Base-by-base conservation (phyloP, 2,797 vertebrate genomes). In the Microcaecilia unicolor region DNA sequence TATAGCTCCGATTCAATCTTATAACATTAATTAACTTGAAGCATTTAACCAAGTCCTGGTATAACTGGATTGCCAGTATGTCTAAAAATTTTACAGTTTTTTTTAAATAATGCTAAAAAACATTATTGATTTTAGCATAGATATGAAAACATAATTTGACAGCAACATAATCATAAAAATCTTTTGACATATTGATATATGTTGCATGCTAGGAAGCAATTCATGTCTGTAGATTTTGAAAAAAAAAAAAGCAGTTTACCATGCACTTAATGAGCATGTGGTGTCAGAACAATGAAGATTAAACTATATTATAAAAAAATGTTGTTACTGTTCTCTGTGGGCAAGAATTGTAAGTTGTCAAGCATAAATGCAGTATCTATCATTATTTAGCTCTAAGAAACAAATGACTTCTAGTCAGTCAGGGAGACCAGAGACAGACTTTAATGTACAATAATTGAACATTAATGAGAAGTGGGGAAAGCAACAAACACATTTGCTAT, bases 301-400 rank as follows among this genome's bases (percentile, higher is more conserved):
- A 37, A 55, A 18, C 18, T 32, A 20, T 15, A 44, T 7, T 54
- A 38, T 21, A 14, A 43, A 44, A 28, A 45, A 41, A 44, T 7
- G 31, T 21, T 25, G 9, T 4, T 5, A 34, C 3, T 31, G 16
- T 52, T 31, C 23, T 42, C 30, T 2, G 4, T 14, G 14, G 26
- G 16, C 14, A 51, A 3, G 31, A 4, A 31, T 25, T 12, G 18
- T 27, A 10, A 52, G 44, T 19, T 50, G 39, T 30, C n/a, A 48
- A 25, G 21, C 34, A 27, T 4, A 33, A 5, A 12, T 2, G 32
- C 11, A n/a, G n/a, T n/a, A 37, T 21, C 13, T 21, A 35, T 36
- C 9, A 18, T 4, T n/a, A 20, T 29, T 35, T 33, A 37, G 17
- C 34, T 25, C 3, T 11, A 15, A 14, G 11, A 16, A 28, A 1